Conservation (phyloP, 2,888 invertebrate species). For the Sympetrum striolatum region DNA sequence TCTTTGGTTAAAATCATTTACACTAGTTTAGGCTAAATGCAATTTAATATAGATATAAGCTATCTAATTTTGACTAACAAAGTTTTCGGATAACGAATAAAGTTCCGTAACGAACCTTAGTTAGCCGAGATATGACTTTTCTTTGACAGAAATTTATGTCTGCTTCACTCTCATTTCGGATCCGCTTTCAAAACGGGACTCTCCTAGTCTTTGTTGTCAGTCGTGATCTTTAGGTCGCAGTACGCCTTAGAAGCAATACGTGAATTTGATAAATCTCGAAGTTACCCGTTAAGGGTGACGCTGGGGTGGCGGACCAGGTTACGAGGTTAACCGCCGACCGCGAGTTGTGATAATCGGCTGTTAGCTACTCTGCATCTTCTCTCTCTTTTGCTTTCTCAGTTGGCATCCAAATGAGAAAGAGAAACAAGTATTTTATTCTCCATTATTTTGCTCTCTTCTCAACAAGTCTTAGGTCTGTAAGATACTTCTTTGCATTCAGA, state of each 20-base stretch:
- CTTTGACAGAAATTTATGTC: too few species aligned
- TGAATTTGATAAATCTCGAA: neutral
- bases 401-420: neutral
- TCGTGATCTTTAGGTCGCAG: too few species aligned
- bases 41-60: too few species aligned
- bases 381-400: neutral
- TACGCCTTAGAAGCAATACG: neutral
- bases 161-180: too few species aligned
- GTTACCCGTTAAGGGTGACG: neutral
- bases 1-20: too few species aligned
- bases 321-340: neutral
- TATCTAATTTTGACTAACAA: too few species aligned
- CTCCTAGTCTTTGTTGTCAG: too few species aligned
- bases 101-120: too few species aligned
- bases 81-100: too few species aligned
- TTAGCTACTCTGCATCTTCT: neutral
- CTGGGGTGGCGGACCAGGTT: neutral
- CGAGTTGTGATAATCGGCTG: neutral
- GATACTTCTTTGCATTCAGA: neutral
- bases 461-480: neutral
- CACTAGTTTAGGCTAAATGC: too few species aligned
- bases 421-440: neutral
- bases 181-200: too few species aligned
- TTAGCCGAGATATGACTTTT: too few species aligned
- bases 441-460: neutral